Base-by-base conservation (phyloP, 2,113 vertebrate genomes). In the Eretmochelys imbricata region DNA sequence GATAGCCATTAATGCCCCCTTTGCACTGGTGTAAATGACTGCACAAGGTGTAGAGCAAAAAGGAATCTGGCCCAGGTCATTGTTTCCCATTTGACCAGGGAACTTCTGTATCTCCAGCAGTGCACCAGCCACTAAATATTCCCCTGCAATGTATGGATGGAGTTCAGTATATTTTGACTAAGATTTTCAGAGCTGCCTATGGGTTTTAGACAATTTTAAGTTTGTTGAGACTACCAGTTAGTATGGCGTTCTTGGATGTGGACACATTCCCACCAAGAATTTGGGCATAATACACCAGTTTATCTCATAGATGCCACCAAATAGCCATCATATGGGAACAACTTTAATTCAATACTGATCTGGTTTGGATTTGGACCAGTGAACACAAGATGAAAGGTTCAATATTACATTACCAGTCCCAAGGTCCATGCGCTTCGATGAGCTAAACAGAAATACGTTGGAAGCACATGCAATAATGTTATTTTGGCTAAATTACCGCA, bases 401-500 rank as follows among this genome's bases (percentile, higher is more conserved):
- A 4, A 1, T 95, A 91, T 97, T 88, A 7, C n/a, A 9, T 97
- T 95, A 95, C 93, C 85, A 95, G 75, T 89, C 50, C 93, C 80
- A 2, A 13, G 82, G 79, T 4, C 19, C 22, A 87, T 93, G 35
- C 8, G 13, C 0, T 5, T 75, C 85, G 92, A 84, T 4, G 89
- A 85, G 89, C 48, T 80, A 75, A 95, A 80, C 89, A 95, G 78
- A 91, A 93, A 93, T 51, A 89, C 55, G 84, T 91, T 96, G 91
- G 93, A 97, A 95, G 94, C 80, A 83, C 78, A 86, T 0, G 88
- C 93, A 97, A 94, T 94, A 96, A 89, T 81, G 96, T 96, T 92
- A 95, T 95, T 97, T 96, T 90, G 87, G 78, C 86, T 91, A 91
- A 96, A 95, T 93, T 94, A 88, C 96, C 95, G 92, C 81, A 97